Evolutionary conservation across 2,888 invertebrate genomes (phyloP).

Genomic region (Coenonympha arcania): DNA sequence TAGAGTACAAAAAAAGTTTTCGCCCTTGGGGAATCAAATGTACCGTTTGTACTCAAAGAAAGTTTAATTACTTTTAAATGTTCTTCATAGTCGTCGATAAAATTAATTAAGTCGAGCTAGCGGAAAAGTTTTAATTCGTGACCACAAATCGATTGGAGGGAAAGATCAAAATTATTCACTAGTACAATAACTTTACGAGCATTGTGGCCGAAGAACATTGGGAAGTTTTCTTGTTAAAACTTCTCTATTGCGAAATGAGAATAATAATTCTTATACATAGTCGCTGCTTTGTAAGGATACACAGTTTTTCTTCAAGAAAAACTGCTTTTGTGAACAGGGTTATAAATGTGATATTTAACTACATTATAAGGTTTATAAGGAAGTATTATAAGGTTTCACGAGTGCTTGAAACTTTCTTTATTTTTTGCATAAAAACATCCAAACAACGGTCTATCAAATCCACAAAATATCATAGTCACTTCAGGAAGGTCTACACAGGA

Average conservation of each 20-base stretch:
- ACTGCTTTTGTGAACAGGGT: neutral
- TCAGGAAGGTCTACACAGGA: too few species aligned
- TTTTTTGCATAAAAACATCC: too few species aligned
- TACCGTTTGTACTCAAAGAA: neutral
- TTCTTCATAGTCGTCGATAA: conserved; percentile 18
- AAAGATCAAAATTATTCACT: conserved; percentile 61
- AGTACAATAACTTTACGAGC: conserved; percentile 58
- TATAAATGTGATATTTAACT: too few species aligned
- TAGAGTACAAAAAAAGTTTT: neutral
- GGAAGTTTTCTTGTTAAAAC: conserved; percentile 73
- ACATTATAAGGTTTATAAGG: too few species aligned
- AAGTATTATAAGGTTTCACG: too few species aligned
- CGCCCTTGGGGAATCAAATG: neutral
- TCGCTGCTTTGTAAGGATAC: conserved; percentile 56
- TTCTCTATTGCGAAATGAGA: conserved; percentile 69
- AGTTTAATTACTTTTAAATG: conserved; percentile 18
- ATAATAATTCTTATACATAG: conserved; percentile 69
- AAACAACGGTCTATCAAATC: too few species aligned
- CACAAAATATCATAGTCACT: too few species aligned
- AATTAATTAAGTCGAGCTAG: conserved; percentile 25
- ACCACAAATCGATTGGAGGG: conserved; percentile 38
- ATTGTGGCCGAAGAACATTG: conserved; percentile 62
- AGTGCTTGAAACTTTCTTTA: too few species aligned
- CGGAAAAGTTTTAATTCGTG: conserved; percentile 27
- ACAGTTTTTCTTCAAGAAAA: neutral